phyloP scores from a whole-genome alignment of 2,797 vertebrate genomes.

The Coccyzus lansbergi region DNA sequence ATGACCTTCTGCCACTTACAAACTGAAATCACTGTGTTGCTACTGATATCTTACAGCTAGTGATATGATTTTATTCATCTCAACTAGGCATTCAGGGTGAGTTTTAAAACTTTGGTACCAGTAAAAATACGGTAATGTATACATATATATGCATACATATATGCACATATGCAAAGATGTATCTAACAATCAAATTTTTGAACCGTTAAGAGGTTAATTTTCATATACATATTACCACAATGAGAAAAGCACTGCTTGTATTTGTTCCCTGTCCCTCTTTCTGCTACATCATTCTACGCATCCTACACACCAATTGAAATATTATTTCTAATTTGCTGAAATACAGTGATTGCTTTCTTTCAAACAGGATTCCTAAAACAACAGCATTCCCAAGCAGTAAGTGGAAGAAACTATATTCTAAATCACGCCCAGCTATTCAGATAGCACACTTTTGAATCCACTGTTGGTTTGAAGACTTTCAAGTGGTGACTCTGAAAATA shows the following conservation, averaged over 20 bases:
- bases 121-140: background rate
- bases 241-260: background rate
- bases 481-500: background rate
- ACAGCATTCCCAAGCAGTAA: background rate
- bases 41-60: background rate
- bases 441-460: background rate
- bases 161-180: background rate
- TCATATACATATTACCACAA: background rate
- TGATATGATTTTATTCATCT: background rate
- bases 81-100: background rate
- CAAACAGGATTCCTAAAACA: background rate
- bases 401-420: background rate
- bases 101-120: background rate
- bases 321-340: conserved; percentile 10
- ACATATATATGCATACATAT: background rate
- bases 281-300: background rate
- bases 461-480: background rate
- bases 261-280: background rate
- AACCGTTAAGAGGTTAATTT: background rate
- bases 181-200: background rate
- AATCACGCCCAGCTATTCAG: background rate
- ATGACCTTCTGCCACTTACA: background rate
- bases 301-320: background rate
- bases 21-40: background rate
- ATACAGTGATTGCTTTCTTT: background rate